These are phyloP conservation scores for Amblyraja radiata DNA, from an alignment of 2,797 vertebrate genomes.

Conservation along the genomic window DNA sequence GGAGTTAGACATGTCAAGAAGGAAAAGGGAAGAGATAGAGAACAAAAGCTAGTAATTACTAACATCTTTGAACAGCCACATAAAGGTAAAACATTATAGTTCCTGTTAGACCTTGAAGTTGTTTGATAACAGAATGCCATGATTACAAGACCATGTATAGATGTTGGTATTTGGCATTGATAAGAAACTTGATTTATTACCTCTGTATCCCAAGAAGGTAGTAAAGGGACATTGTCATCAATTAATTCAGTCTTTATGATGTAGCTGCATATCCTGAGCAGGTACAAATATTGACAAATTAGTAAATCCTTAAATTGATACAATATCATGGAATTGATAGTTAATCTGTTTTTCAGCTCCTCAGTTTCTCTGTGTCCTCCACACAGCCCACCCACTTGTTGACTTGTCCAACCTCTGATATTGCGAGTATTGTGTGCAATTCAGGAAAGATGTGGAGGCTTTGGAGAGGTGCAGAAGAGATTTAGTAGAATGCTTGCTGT, in stretches of 20 bases:
- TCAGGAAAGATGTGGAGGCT: no score
- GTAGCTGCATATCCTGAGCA: neutral
- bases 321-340: no score
- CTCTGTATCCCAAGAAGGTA: no score
- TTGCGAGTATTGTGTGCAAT: no score
- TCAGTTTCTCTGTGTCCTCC: no score
- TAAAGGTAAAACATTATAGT: neutral
- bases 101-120: neutral
- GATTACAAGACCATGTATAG: neutral
- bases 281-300: neutral
- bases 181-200: neutral
- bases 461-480: no score
- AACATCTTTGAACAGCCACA: neutral
- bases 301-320: neutral
- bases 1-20: no score
- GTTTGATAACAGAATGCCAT: neutral
- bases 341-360: neutral
- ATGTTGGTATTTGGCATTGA: neutral
- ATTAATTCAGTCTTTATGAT: neutral
- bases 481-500: no score
- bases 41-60: neutral
- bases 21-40: no score
- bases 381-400: no score
- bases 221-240: neutral
- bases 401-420: neutral